A percentile compares a stretch with the other conserved stretches of the same genome.
phyloP scores from a whole-genome alignment of 2,797 vertebrate species.

The Mycteria americana region DNA sequence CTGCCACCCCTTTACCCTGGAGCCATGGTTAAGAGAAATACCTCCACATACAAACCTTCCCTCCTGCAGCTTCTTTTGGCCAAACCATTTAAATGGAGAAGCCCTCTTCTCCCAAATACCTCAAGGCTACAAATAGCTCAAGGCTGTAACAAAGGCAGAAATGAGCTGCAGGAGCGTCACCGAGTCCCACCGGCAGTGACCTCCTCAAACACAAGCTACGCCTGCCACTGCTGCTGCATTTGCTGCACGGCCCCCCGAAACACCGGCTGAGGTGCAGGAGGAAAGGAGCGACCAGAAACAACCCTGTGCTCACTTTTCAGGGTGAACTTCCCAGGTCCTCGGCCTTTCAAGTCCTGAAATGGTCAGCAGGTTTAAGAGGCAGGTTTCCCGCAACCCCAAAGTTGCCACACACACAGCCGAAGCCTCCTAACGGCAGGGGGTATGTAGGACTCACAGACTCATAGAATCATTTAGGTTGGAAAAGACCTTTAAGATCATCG shows the following conservation, averaged over 20 bases:
- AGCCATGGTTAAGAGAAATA: neutral
- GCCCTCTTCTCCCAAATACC: neutral
- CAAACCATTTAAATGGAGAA: neutral
- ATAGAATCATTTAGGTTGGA: too few relatives aligned
- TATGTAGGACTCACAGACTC: neutral
- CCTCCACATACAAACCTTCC: neutral
- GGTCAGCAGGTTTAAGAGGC: neutral
- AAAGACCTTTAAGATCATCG: too few relatives aligned
- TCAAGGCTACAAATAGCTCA: neutral
- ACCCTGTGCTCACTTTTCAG: neutral
- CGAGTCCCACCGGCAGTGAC: neutral
- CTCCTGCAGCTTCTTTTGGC: neutral
- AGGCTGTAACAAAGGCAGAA: neutral
- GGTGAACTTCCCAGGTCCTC: neutral
- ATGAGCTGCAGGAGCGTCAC: neutral
- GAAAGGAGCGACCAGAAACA: neutral
- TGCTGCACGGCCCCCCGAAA: neutral
- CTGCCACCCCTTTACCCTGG: neutral
- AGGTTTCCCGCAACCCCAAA: neutral
- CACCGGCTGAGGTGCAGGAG: neutral
- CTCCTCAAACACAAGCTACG: neutral
- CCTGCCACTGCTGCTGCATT: neutral
- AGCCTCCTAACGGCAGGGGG: accelerated
- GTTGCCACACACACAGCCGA: neutral
- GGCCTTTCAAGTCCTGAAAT: neutral